Evolutionary conservation across 2,113 vertebrate species (phyloP).

Genomic region (Cygnus atratus): DNA sequence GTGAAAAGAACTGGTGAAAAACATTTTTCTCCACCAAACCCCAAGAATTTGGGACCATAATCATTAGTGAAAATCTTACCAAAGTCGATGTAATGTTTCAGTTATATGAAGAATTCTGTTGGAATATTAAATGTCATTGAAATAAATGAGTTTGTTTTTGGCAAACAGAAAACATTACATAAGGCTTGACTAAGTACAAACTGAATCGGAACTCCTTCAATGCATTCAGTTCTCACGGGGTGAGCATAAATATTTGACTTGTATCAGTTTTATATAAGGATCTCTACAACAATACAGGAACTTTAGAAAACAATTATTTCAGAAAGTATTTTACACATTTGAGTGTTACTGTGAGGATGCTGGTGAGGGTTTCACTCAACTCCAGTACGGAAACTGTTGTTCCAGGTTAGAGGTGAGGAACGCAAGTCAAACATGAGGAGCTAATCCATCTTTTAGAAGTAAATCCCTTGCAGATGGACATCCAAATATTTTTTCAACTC

Average conservation of each 20-base stretch:
- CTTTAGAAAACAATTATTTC: neutral
- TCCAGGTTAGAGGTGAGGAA: neutral
- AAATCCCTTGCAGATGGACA: neutral
- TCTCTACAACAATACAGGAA: neutral
- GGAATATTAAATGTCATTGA: neutral
- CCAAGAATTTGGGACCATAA: neutral
- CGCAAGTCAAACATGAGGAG: neutral
- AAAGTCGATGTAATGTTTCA: neutral
- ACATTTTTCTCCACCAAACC: neutral
- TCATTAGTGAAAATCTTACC: neutral
- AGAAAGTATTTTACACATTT: neutral
- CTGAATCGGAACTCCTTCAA: neutral
- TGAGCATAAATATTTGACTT: neutral
- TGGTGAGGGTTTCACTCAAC: neutral
- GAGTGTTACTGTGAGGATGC: neutral
- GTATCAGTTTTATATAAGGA: neutral
- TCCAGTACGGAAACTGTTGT: neutral
- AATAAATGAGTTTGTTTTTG: neutral
- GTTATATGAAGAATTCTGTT: neutral
- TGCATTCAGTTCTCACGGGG: neutral
- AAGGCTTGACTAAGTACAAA: neutral
- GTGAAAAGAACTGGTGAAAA: neutral
- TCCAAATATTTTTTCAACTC: neutral
- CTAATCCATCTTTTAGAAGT: neutral
- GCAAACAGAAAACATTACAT: neutral